phyloP scores from a whole-genome alignment of 2,888 invertebrate species.

The Drosophila diplacantha region DNA sequence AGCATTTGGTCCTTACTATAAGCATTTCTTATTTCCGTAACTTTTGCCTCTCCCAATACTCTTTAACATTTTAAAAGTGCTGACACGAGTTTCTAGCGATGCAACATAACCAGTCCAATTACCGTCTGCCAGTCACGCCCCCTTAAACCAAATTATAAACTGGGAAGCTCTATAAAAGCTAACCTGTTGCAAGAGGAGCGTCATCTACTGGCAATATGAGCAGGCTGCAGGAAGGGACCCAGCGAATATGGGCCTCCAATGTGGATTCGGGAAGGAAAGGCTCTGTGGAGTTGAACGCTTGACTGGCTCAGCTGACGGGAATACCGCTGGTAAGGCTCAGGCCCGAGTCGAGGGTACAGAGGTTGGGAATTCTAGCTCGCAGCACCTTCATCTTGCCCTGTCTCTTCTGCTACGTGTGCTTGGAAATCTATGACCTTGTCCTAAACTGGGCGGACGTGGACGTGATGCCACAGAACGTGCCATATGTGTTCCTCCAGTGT shows the following conservation, averaged over 20 bases:
- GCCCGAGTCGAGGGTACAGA: constrained; percentile 42
- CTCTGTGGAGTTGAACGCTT: constrained; percentile 64
- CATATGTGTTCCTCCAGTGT: no score
- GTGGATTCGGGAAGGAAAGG: constrained; percentile 58
- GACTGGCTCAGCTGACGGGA: constrained; percentile 61
- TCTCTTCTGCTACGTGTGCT: constrained; percentile 37
- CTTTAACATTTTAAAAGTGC: background rate
- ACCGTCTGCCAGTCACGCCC: background rate
- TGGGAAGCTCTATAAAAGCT: constrained; percentile 7
- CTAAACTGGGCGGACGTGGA: constrained; percentile 46
- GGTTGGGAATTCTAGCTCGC: constrained; percentile 20
- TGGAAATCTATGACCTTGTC: constrained; percentile 48
- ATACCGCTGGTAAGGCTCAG: constrained; percentile 59
- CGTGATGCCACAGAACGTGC: constrained; percentile 54
- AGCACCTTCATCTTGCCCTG: constrained; percentile 32
- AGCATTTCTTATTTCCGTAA: background rate
- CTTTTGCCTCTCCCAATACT: background rate
- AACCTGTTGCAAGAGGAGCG: background rate
- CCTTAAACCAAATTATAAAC: background rate
- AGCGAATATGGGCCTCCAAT: constrained; percentile 54
- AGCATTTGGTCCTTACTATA: background rate
- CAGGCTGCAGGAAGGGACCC: constrained; percentile 22
- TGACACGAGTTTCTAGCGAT: constrained; percentile 1
- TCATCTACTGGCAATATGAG: constrained; percentile 36
- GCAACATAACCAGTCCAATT: background rate